Evolutionary conservation across 1,140 invertebrate species (phyloP).

Genomic region (Zaprionus vittiger): DNA sequence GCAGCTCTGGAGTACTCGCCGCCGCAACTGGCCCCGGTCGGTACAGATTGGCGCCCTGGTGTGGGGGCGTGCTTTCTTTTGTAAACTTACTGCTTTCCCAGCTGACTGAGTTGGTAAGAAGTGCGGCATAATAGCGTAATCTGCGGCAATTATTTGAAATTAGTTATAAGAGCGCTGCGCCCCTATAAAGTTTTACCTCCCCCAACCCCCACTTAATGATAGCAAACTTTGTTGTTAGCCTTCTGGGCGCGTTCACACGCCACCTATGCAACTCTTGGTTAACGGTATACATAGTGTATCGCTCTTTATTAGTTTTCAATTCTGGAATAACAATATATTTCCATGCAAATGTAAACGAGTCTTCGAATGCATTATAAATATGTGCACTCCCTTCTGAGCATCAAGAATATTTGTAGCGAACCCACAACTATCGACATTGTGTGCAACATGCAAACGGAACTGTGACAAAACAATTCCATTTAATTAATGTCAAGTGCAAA

Average conservation of each 20-base stretch:
- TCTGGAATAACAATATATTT: background rate
- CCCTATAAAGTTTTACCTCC: conserved; percentile 25
- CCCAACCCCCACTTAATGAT: background rate
- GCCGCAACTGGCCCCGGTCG: background rate
- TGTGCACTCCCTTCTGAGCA: background rate
- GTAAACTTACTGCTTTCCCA: conserved; percentile 16
- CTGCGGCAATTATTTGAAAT: conserved; percentile 75
- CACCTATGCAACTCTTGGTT: background rate
- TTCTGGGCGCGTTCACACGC: background rate
- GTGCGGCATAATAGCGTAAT: conserved; percentile 64
- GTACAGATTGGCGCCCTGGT: conserved; percentile 32
- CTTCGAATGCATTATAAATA: background rate
- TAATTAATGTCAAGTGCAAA: conserved; percentile 79
- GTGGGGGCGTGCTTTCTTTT: conserved; percentile 63
- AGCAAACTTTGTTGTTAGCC: conserved; percentile 1
- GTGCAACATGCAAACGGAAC: conserved; percentile 38
- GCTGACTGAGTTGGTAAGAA: conserved; percentile 36
- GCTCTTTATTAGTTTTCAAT: background rate
- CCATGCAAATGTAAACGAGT: background rate
- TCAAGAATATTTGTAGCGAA: background rate
- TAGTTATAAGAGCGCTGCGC: conserved; percentile 55
- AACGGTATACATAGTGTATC: too few relatives aligned
- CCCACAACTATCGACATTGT: conserved; percentile 14
- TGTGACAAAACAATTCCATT: conserved; percentile 72
- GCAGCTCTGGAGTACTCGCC: conserved; percentile 37